Evolutionary conservation across 2,113 vertebrate genomes (phyloP).

Genomic region (Aix galericulata): DNA sequence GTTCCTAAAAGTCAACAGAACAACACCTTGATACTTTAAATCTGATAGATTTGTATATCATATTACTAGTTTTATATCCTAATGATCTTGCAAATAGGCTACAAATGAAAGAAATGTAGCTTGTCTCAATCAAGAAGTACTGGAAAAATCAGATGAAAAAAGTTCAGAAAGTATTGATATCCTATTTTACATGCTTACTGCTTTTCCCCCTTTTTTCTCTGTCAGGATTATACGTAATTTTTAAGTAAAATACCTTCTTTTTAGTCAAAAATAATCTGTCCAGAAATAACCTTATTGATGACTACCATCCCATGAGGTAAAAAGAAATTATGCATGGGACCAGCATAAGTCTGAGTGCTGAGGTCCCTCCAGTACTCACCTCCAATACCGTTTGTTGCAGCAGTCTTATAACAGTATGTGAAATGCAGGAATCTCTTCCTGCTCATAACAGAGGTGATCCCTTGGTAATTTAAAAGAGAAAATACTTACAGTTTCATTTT

Average conservation of each 20-base stretch:
- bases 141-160: neutral
- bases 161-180: neutral
- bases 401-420: neutral
- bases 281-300: neutral
- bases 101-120: neutral
- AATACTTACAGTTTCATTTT: neutral
- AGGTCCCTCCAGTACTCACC: accelerated
- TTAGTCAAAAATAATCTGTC: neutral
- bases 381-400: too few species aligned
- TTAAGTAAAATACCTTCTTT: neutral
- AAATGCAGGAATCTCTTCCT: neutral
- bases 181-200: neutral
- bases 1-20: neutral
- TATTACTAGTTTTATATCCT: neutral
- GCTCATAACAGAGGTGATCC: neutral
- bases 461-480: neutral
- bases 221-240: neutral
- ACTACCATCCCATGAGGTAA: neutral
- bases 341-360: neutral
- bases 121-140: neutral
- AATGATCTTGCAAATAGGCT: neutral
- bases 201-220: neutral
- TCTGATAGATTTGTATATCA: neutral
- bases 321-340: accelerated
- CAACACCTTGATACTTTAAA: neutral